These are phyloP conservation scores for Nannoperca obscura DNA, from an alignment of 2,797 vertebrate species.

Conservation along the genomic window DNA sequence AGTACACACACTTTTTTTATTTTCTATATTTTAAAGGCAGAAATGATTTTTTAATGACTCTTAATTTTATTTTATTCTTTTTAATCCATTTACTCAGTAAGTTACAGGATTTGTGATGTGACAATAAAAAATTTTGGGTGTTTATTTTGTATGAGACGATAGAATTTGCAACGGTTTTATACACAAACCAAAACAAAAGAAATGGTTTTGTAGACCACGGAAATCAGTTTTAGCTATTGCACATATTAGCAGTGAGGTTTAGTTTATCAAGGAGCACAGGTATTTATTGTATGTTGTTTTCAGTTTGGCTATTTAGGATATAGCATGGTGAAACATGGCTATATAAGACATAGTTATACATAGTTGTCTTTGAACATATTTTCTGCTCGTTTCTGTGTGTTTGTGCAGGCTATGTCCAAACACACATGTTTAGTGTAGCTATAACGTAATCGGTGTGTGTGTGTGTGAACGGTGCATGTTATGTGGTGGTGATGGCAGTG, in stretches of 20 bases:
- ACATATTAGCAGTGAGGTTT: neutral
- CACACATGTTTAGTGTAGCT: conserved; percentile 3
- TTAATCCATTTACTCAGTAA: neutral
- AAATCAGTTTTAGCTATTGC: conserved; percentile 3
- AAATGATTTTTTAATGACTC: neutral
- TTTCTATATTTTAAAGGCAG: conserved; percentile 5
- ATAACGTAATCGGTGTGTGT: conserved; percentile 38
- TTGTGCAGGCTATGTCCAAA: neutral
- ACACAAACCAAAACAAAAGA: neutral
- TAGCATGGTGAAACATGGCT: neutral
- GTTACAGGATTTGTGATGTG: neutral
- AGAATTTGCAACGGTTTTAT: neutral
- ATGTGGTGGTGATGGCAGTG: conserved; percentile 52
- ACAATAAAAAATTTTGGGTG: neutral
- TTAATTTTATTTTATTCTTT: neutral
- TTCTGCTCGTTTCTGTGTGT: neutral
- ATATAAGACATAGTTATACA: neutral
- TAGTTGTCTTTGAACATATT: conserved; percentile 10
- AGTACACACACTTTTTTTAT: neutral
- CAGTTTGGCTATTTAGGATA: neutral
- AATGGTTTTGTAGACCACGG: neutral
- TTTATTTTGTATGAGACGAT: neutral
- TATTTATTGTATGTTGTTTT: neutral
- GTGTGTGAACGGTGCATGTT: conserved; percentile 30
- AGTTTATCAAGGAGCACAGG: neutral